Evolutionary conservation across 2,888 invertebrate species (phyloP).

Genomic region (Penaeus monodon): DNA sequence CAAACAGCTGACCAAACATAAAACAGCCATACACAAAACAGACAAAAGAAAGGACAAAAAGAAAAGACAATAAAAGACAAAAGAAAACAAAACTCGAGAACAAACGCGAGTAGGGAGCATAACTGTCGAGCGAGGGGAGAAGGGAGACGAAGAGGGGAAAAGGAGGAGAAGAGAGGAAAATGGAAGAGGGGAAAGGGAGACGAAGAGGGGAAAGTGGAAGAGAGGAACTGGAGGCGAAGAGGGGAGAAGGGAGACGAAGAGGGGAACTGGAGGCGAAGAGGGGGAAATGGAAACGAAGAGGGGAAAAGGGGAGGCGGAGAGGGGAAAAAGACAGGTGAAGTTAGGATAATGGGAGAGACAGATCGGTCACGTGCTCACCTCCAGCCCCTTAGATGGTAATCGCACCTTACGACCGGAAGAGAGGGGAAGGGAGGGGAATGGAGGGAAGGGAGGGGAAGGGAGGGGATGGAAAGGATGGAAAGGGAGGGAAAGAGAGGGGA

Average conservation of each 20-base stretch:
- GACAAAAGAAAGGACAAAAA: too few relatives aligned
- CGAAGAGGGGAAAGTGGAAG: background rate
- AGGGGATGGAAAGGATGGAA: background rate
- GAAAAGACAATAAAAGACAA: background rate
- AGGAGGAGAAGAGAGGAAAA: background rate
- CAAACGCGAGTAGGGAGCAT: background rate
- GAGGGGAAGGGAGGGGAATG: background rate
- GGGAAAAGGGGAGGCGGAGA: background rate
- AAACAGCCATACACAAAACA: too few relatives aligned
- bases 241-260: background rate
- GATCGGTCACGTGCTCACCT: background rate
- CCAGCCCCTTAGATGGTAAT: background rate
- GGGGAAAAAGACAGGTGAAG: background rate
- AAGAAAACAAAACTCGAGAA: slow-evolving; percentile 3
- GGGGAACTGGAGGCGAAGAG: background rate
- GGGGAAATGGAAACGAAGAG: background rate
- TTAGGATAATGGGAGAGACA: background rate
- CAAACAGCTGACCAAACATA: too few relatives aligned
- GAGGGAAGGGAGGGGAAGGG: background rate
- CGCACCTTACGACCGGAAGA: background rate
- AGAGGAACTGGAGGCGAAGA: too few relatives aligned
- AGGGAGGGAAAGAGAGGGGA: background rate
- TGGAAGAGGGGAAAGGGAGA: background rate
- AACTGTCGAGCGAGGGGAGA: background rate
- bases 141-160: background rate